A percentile compares a stretch with the other conserved stretches of the same genome.
phyloP scores from a whole-genome alignment of 2,113 vertebrate genomes.

The Cathartes aura region DNA sequence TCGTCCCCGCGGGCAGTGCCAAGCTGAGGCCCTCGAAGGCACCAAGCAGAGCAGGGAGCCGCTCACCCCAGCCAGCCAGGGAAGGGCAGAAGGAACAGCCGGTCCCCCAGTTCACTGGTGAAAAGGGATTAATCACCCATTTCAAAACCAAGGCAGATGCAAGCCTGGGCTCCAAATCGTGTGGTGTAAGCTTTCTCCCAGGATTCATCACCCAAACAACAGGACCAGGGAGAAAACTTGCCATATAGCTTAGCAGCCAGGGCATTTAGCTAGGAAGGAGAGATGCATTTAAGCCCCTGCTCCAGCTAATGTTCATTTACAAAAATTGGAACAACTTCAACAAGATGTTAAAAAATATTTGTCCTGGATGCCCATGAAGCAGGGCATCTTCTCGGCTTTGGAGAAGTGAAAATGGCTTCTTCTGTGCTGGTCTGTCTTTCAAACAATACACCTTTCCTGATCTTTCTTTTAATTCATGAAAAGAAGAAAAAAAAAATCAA shows the following conservation, averaged over 20 bases:
- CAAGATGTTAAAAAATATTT: not conserved
- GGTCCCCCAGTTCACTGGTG: rapidly evolving
- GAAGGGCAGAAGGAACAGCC: not conserved
- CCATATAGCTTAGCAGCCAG: not conserved
- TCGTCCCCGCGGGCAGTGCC: rapidly evolving
- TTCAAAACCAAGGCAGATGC: not conserved
- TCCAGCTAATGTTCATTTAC: not conserved
- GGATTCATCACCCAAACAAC: not conserved
- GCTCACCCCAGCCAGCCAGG: no score
- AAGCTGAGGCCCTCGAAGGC: not conserved
- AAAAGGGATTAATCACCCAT: not conserved
- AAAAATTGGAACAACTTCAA: not conserved
- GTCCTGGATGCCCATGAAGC: not conserved
- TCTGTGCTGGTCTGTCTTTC: not conserved
- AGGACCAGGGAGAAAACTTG: not conserved
- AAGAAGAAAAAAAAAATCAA: not conserved
- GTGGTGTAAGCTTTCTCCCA: not conserved
- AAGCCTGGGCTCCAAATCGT: not conserved
- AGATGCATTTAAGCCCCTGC: not conserved
- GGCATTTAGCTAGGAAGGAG: not conserved
- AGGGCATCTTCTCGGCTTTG: not conserved
- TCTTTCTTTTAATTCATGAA: not conserved
- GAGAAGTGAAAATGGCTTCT: not conserved
- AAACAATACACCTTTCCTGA: not conserved
- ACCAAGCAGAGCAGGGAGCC: not conserved